Evolutionary conservation across 2,888 invertebrate genomes (phyloP).

Genomic region (Aromia moschata): DNA sequence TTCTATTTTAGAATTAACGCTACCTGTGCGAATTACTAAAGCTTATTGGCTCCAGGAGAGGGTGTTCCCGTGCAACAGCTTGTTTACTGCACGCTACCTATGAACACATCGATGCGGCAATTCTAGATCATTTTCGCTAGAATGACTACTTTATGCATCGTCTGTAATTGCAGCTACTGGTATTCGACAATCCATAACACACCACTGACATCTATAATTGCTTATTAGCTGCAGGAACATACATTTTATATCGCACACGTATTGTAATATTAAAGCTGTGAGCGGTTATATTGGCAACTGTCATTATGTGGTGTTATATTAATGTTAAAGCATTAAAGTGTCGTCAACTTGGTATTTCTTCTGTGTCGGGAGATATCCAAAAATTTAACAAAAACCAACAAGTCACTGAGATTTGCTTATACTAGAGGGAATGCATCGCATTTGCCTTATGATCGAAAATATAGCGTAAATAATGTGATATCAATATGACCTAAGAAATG

Average conservation of each 20-base stretch:
- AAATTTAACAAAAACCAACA: too few species aligned
- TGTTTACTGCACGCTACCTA: constrained; percentile 57
- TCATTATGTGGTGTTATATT: not conserved
- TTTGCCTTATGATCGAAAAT: too few species aligned
- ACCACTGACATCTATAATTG: constrained; percentile 45
- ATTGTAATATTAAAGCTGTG: not conserved
- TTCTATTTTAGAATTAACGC: not conserved
- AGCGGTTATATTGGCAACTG: not conserved
- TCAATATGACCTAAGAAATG: too few species aligned
- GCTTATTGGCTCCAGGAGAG: constrained; percentile 30
- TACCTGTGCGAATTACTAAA: constrained; percentile 13
- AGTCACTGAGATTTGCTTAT: too few species aligned
- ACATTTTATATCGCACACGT: constrained; percentile 21
- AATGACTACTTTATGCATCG: constrained; percentile 51
- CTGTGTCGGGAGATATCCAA: too few species aligned
- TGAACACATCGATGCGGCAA: constrained; percentile 52
- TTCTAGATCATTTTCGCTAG: constrained; percentile 52
- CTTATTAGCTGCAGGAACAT: constrained; percentile 40
- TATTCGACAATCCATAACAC: constrained; percentile 44
- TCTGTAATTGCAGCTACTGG: constrained; percentile 44
- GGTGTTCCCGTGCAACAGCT: constrained; percentile 60
- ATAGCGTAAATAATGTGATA: too few species aligned
- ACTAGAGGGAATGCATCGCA: too few species aligned
- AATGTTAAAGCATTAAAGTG: too few species aligned
- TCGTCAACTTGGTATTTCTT: too few species aligned